Conservation (phyloP, 2,113 vertebrate species). For the Martes martes region DNA sequence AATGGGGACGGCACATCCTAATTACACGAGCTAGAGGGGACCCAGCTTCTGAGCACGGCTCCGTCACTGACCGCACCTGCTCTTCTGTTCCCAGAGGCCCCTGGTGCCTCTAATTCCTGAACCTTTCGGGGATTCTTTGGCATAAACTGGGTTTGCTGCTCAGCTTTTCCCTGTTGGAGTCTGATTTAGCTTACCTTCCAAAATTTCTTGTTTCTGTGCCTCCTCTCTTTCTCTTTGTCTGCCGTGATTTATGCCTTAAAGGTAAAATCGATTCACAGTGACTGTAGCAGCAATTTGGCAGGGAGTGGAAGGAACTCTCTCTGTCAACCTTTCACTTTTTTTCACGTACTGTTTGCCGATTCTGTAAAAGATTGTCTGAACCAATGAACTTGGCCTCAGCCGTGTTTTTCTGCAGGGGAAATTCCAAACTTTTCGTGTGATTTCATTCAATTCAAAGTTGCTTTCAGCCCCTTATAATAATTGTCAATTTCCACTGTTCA, state of each 20-base stretch:
- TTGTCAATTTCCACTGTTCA: background rate
- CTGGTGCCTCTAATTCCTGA: background rate
- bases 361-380: background rate
- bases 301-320: too few species aligned
- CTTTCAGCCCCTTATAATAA: background rate
- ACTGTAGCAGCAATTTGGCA: background rate
- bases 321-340: background rate
- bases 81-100: background rate
- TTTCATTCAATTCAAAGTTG: background rate
- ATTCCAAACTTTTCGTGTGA: background rate
- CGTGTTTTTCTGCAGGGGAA: background rate
- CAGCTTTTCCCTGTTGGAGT: background rate
- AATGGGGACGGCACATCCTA: background rate
- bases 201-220: too few species aligned
- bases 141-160: background rate
- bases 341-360: background rate
- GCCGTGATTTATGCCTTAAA: background rate
- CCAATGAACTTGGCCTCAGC: background rate
- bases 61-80: accelerated
- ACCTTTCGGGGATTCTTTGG: too few species aligned
- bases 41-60: background rate
- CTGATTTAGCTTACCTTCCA: background rate
- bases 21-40: accelerated
- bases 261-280: background rate
- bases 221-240: background rate